Evolutionary conservation across 2,888 invertebrate species (phyloP), one percentile per base, ranked within the genome.

Genomic region (Noctua janthina): DNA sequence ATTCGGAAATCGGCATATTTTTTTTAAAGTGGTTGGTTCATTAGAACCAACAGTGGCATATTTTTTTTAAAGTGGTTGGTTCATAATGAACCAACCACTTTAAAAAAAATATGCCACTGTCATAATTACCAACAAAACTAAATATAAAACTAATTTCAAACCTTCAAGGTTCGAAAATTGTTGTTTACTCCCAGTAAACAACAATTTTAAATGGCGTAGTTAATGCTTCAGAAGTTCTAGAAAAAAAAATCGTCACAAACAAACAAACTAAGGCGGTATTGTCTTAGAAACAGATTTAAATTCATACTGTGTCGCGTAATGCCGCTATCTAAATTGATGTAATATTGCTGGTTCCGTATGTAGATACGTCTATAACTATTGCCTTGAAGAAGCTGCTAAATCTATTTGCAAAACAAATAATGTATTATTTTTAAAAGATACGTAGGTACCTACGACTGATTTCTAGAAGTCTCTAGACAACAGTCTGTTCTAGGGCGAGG

Each of bases 261-360:
- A 69, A 73, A 49, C 35, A 56, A 29, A 1, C 15, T 46, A 17
- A 68, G 68, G 56, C 39, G 20, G 49, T 72, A 35, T 39, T n/a
- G n/a, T 51, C 23, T 70, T 64, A 49, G 23, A 74, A 78, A 56
- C 49, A 23, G 39, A 77, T 84, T 84, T 74, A 85, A 73, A 85
- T 87, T 87, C 84, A 85, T 66, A 66, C 13, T n/a, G 15, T 46
- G 88, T 85, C 73, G 39, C 35, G 49, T 64, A 70, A 67, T 56
- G 39, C 73, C 75, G 56, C 73, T 85, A 85, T 85, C 88, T 73
- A 79, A 84, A 76, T 87, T 87, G 54, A 76, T 56, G 73, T 85
- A 67, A 75, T 84, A 62, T 62, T 70, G 56, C 49, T 51, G 49
- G 80, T 79, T 85, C 72, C 79, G 72, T 56, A 54, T 74, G 59